These are phyloP conservation scores for human DNA, from an alignment of 2,113 vertebrate genomes.

Conservation along the genomic window GRCh38 chr17:38735501-38736000, in stretches of 20 bases:
- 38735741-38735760: background rate
- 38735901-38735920: background rate
- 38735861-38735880: background rate
- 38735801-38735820: background rate
- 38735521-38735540: conserved; percentile 86
- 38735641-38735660: background rate
- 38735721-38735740: background rate
- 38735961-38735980: background rate
- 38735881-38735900: background rate
- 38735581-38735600: conserved; percentile 93
- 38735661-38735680: background rate
- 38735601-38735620: conserved; percentile 74
- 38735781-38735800: background rate
- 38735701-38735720: background rate
- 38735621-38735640: background rate
- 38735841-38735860: background rate
- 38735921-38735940: background rate
- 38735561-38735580: conserved; percentile 92
- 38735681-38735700: background rate
- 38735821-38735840: background rate
- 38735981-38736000: background rate
- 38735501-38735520: conserved; percentile 90
- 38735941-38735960: background rate
- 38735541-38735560: conserved; percentile 88
- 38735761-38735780: background rate